Percentiles rank a stretch among this genome's conserved stretches.
phyloP scores from a whole-genome alignment of 2,888 invertebrate species.

The Silvanus unidentatus region DNA sequence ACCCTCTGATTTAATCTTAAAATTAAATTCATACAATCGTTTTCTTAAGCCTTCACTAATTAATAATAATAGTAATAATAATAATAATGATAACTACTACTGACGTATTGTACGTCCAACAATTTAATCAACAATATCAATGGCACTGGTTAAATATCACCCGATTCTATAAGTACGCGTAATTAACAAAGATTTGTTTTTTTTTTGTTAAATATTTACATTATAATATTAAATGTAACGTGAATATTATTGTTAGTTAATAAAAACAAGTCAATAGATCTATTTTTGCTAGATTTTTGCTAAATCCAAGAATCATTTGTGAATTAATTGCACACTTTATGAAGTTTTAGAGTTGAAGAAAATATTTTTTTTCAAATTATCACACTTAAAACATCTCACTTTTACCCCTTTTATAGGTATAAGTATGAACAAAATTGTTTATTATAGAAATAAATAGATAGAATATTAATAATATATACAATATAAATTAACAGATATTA shows the following conservation, averaged over 20 bases:
- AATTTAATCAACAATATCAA: constrained; percentile 49
- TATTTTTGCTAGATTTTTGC: no score
- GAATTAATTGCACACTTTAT: no score
- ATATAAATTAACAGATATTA: not conserved
- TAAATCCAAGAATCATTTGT: no score
- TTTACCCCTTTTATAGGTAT: no score
- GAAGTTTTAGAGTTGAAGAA: not conserved
- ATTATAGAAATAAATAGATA: no score
- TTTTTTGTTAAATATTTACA: constrained; percentile 36
- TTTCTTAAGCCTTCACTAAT: constrained; percentile 42
- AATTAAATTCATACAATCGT: constrained; percentile 44
- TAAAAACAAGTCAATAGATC: constrained; percentile 27
- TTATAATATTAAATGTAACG: constrained; percentile 26
- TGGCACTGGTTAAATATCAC: constrained; percentile 51
- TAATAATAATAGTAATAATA: constrained; percentile 25
- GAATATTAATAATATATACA: no score
- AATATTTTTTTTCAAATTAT: not conserved
- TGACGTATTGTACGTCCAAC: constrained; percentile 45
- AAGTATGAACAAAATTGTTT: no score
- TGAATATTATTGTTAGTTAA: constrained; percentile 23
- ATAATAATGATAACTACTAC: constrained; percentile 45
- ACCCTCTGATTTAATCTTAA: constrained; percentile 48
- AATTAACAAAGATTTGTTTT: constrained; percentile 41
- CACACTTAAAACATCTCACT: no score
- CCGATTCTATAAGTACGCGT: constrained; percentile 48